phyloP scores from a whole-genome alignment of 37 sponge, comb jelly and placozoan species.

The Cliona cf. orientalis region DNA sequence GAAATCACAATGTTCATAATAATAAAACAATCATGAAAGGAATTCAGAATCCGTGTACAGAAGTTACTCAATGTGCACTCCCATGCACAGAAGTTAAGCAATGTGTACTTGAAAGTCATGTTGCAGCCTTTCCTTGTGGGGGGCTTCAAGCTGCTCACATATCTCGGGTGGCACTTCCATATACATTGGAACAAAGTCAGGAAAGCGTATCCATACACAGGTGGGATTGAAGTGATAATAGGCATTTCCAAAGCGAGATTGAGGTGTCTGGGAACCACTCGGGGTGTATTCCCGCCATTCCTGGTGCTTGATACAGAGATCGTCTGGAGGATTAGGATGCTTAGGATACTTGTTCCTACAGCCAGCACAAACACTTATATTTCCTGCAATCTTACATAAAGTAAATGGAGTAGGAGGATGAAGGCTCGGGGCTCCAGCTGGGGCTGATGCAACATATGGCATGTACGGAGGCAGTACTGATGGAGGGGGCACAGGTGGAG shows the following conservation, averaged over 20 bases:
- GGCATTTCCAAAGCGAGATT: conserved; percentile 5
- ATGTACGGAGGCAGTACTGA: neutral
- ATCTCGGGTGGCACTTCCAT: conserved; percentile 16
- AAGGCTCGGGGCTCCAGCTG: neutral
- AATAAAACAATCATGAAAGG: too few relatives aligned
- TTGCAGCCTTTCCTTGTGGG: conserved; percentile 18
- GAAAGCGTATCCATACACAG: neutral
- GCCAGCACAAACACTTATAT: conserved; percentile 9
- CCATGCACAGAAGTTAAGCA: too few relatives aligned
- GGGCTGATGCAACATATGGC: conserved; percentile 8
- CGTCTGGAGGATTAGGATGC: neutral
- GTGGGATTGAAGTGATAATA: neutral
- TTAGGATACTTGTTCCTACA: neutral
- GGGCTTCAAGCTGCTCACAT: neutral
- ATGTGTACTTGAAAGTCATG: neutral
- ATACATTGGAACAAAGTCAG: neutral
- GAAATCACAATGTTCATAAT: too few relatives aligned
- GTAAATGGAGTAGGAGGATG: conserved; percentile 23
- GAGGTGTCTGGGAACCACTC: neutral
- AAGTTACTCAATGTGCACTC: too few relatives aligned
- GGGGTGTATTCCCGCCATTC: neutral
- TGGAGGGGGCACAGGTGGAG: neutral
- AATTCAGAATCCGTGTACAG: too few relatives aligned
- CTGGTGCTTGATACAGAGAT: conserved; percentile 25
- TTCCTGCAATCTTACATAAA: conserved; percentile 4